phyloP scores from a whole-genome alignment of 2,797 vertebrate species.

The Pitangus sulphuratus region DNA sequence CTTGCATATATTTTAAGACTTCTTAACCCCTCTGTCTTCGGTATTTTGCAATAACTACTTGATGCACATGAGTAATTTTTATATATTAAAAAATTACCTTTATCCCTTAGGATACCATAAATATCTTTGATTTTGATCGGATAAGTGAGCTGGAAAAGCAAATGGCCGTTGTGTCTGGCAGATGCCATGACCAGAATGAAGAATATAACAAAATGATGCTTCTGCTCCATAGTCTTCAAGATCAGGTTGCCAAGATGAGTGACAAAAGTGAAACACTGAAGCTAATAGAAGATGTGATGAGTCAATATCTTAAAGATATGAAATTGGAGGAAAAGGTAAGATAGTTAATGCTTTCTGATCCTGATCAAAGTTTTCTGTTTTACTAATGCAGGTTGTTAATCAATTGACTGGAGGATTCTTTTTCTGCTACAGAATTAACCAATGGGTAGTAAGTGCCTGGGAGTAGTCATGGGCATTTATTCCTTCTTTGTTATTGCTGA shows the following conservation, averaged over 20 bases:
- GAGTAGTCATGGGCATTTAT: neutral
- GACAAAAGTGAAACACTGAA: conserved; percentile 61
- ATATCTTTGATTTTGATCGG: conserved; percentile 60
- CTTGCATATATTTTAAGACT: rapidly evolving
- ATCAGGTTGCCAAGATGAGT: conserved; percentile 71
- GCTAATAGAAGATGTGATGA: conserved; percentile 70
- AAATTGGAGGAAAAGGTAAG: conserved; percentile 43
- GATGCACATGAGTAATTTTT: neutral
- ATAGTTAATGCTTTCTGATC: neutral
- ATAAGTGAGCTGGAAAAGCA: conserved; percentile 80
- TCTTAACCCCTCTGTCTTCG: neutral
- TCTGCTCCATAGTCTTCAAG: conserved; percentile 77
- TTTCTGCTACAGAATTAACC: neutral
- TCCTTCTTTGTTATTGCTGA: neutral
- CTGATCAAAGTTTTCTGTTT: neutral
- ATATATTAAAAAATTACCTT: neutral
- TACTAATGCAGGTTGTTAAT: neutral
- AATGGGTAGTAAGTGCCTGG: neutral
- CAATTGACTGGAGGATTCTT: neutral
- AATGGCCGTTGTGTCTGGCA: conserved; percentile 78
- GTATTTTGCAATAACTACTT: neutral
- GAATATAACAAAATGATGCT: conserved; percentile 78
- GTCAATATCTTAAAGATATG: conserved; percentile 58
- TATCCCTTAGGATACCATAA: conserved; percentile 26
- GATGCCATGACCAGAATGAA: conserved; percentile 73